phyloP scores from a whole-genome alignment of 1,140 invertebrate species.

The Philotrypesis tridentata region DNA sequence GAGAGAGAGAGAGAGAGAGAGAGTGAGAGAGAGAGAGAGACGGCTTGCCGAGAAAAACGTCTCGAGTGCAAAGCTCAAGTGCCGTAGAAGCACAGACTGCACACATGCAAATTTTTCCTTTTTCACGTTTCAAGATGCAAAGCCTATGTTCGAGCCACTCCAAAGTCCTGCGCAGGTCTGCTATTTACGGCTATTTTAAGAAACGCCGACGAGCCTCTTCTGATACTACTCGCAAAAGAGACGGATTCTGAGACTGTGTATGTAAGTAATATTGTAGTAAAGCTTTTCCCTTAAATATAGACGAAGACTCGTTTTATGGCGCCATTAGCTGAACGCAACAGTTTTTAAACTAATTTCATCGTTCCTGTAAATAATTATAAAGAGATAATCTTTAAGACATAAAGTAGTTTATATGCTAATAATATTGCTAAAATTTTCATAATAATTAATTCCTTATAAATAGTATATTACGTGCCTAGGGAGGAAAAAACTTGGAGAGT shows the following conservation, averaged over 20 bases:
- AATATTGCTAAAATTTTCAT: no score
- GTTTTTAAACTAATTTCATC: no score
- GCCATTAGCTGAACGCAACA: no score
- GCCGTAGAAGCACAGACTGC: not conserved
- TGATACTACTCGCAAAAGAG: no score
- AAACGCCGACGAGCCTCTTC: not conserved
- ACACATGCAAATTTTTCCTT: constrained; percentile 5
- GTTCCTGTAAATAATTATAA: no score
- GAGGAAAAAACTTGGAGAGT: no score
- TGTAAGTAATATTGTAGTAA: not conserved
- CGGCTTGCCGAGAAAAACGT: constrained; percentile 23
- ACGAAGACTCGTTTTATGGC: not conserved
- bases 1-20: no score
- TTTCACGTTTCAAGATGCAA: not conserved
- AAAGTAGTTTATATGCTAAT: no score
- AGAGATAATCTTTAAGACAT: no score
- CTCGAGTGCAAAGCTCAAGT: constrained; percentile 14
- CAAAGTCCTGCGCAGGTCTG: not conserved
- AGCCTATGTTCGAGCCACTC: not conserved
- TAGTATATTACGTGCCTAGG: no score
- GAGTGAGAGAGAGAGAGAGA: no score
- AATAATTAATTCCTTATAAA: no score
- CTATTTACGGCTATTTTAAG: constrained; percentile 25
- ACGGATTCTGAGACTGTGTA: not conserved
- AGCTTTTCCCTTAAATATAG: not conserved